Evolutionary conservation across 2,113 vertebrate genomes (phyloP).

Genomic region (Chamaetylas fuelleborni): DNA sequence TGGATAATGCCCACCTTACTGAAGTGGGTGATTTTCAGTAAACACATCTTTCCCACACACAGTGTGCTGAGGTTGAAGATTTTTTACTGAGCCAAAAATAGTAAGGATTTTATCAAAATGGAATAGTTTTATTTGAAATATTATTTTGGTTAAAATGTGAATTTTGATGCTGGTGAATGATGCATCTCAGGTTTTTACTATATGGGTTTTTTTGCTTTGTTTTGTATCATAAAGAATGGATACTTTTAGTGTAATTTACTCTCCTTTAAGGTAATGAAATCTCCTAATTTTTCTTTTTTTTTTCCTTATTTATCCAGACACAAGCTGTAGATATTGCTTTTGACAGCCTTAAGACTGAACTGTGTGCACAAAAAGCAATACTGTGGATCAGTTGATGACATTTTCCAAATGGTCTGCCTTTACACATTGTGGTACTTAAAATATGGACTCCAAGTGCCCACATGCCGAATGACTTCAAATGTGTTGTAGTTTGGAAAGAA

Average conservation of each 20-base stretch:
- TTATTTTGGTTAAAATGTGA: slow-evolving; percentile 18
- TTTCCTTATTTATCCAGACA: not conserved
- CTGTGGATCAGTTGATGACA: not conserved
- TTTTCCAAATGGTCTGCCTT: slow-evolving; percentile 26
- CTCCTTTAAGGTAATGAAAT: not conserved
- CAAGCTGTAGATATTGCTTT: not conserved
- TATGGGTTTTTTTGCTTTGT: not conserved
- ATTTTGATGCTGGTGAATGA: not conserved
- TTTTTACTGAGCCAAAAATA: not conserved
- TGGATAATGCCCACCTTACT: not conserved
- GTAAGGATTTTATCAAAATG: not conserved
- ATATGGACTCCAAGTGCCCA: not conserved
- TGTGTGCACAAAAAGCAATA: not conserved
- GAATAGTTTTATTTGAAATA: not conserved
- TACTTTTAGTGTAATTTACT: slow-evolving; percentile 15
- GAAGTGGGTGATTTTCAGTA: not conserved
- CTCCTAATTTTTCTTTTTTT: not conserved
- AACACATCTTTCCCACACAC: not conserved
- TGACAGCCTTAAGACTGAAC: slow-evolving; percentile 43
- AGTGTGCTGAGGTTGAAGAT: not conserved
- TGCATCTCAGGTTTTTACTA: slow-evolving; percentile 17
- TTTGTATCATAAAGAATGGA: not conserved
- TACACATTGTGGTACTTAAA: not conserved
- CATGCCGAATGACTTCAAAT: not conserved
- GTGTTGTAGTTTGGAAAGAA: not conserved